These are phyloP conservation scores for Epinotia nisella DNA, from an alignment of 2,888 invertebrate genomes.

Conservation along the genomic window DNA sequence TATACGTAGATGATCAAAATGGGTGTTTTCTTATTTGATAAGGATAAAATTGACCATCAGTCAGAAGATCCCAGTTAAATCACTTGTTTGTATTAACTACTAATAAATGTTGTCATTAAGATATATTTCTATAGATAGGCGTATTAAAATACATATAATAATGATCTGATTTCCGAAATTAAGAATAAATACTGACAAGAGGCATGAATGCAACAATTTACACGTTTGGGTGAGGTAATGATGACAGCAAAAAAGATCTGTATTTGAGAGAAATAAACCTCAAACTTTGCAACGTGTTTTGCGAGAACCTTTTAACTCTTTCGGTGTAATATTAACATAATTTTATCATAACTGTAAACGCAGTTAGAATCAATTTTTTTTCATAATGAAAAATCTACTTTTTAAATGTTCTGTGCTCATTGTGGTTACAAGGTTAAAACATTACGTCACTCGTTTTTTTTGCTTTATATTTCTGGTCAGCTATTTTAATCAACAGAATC, in stretches of 20 bases:
- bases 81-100: constrained; percentile 45
- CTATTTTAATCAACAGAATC: constrained; percentile 20
- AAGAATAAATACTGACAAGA: constrained; percentile 33
- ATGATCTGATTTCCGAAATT: constrained; percentile 72
- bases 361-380: too few relatives aligned
- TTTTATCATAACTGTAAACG: too few relatives aligned
- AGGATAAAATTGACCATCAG: constrained; percentile 14
- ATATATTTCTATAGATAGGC: constrained; percentile 39
- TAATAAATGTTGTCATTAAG: constrained; percentile 49
- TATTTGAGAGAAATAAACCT: background rate
- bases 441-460: background rate
- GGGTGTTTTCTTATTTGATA: background rate
- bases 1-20: too few relatives aligned
- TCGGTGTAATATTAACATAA: background rate
- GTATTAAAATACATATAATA: constrained; percentile 54
- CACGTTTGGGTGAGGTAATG: background rate
- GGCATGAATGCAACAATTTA: background rate
- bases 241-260: background rate
- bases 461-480: constrained; percentile 17
- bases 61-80: constrained; percentile 53
- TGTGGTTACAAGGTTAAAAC: constrained; percentile 8
- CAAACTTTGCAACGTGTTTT: background rate
- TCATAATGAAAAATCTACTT: background rate
- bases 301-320: background rate
- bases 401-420: background rate